Evolutionary conservation across 53 echinoderm and acorn worm species (phyloP).

Genomic region (Apostichopus leukothele): DNA sequence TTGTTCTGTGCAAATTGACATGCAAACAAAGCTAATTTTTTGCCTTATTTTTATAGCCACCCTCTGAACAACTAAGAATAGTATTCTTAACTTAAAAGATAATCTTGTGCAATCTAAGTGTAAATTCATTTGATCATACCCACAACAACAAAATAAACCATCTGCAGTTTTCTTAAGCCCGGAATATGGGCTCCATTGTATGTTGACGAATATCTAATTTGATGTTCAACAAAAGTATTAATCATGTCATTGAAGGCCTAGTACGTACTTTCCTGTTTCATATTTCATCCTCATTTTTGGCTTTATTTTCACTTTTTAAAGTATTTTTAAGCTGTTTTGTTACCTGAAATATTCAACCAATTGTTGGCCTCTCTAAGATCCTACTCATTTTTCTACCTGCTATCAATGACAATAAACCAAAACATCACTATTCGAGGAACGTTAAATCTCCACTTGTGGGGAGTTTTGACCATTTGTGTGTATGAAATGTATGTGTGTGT

Average conservation of each 20-base stretch:
- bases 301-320: not conserved
- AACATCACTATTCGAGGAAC: no score
- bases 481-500: no score
- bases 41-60: no score
- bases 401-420: no score
- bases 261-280: not conserved
- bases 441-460: no score
- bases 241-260: not conserved
- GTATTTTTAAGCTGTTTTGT: not conserved
- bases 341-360: not conserved
- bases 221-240: not conserved
- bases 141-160: not conserved
- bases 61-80: no score
- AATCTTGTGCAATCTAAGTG: not conserved
- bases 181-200: no score
- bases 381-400: no score
- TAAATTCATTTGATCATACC: not conserved
- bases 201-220: not conserved
- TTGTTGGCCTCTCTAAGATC: not conserved
- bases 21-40: no score
- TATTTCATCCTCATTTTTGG: not conserved
- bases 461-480: no score
- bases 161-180: no score
- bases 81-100: not conserved
- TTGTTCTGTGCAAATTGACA: no score